These are phyloP conservation scores for Plectus sambesii DNA, from an alignment of 1,140 invertebrate genomes.

Conservation along the genomic window DNA sequence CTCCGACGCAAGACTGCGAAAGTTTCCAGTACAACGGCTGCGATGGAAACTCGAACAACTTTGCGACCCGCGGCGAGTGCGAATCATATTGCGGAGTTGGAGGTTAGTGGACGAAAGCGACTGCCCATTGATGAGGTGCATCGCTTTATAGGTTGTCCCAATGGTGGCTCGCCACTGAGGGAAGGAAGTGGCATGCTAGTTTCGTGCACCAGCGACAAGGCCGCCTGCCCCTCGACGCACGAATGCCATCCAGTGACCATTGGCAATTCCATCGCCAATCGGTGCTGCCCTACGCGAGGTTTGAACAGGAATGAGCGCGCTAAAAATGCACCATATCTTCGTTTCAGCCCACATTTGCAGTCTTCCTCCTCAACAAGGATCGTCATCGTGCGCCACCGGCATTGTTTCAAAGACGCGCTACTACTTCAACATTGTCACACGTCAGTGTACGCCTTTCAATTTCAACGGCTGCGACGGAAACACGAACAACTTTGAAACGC, in stretches of 20 bases:
- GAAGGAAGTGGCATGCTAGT: conserved; percentile 18
- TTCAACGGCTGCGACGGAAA: conserved; percentile 26
- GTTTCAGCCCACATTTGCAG: conserved; percentile 23
- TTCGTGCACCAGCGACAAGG: conserved; percentile 16
- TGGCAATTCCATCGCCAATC: conserved; percentile 16
- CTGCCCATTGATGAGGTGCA: too few relatives aligned
- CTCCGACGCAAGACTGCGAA: conserved; percentile 15
- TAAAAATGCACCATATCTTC: conserved; percentile 1
- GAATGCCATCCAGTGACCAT: conserved; percentile 20
- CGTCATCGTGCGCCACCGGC: conserved; percentile 19
- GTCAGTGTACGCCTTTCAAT: conserved; percentile 20
- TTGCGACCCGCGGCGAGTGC: conserved; percentile 22
- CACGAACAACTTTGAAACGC: conserved; percentile 22
- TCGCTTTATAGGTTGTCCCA: conserved; percentile 23
- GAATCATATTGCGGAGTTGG: conserved; percentile 25
- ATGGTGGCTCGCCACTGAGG: conserved; percentile 20
- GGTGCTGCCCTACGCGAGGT: conserved; percentile 24
- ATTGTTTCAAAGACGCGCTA: conserved; percentile 21
- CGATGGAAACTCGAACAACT: conserved; percentile 25
- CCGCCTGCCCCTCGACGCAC: conserved; percentile 20
- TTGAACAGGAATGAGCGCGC: not conserved
- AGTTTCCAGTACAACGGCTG: conserved; percentile 22
- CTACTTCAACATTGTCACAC: conserved; percentile 26
- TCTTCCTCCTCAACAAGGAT: conserved; percentile 24
- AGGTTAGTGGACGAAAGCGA: not conserved